phyloP scores from a whole-genome alignment of 2,113 vertebrate species.

The Carassius gibelio region DNA sequence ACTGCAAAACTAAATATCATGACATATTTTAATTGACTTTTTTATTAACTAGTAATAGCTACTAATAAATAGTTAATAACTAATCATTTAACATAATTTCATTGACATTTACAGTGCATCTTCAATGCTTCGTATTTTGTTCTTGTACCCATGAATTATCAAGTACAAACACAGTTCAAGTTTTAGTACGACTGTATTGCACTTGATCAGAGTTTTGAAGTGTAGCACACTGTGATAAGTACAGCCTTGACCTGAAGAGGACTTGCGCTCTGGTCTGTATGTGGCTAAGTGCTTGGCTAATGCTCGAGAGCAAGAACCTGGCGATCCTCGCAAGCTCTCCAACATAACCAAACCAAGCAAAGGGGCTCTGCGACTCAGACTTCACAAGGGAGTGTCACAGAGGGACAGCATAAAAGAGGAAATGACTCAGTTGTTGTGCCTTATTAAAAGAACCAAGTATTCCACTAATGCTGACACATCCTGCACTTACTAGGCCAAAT shows the following conservation, averaged over 20 bases:
- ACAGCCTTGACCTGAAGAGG: slow-evolving; percentile 38
- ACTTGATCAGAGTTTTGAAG: slow-evolving; percentile 34
- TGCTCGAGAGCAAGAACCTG: slow-evolving; percentile 10
- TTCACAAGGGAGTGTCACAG: slow-evolving; percentile 4
- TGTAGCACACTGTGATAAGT: slow-evolving; percentile 26
- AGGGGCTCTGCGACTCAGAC: neutral
- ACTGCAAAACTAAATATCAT: too few species aligned
- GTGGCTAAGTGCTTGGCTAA: slow-evolving; percentile 30
- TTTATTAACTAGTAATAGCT: too few species aligned
- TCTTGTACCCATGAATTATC: neutral
- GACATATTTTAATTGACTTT: too few species aligned
- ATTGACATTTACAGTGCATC: too few species aligned
- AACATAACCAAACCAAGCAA: slow-evolving; percentile 20
- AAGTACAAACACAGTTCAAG: neutral
- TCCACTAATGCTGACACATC: slow-evolving; percentile 17
- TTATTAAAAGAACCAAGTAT: slow-evolving; percentile 6
- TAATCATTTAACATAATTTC: too few species aligned
- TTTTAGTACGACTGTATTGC: neutral
- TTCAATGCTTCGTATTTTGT: neutral
- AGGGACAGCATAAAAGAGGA: neutral
- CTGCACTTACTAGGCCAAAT: neutral
- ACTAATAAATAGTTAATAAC: too few species aligned
- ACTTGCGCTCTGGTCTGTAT: slow-evolving; percentile 21
- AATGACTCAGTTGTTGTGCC: slow-evolving; percentile 32
- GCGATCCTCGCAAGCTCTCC: slow-evolving; percentile 6